Conservation (phyloP, 2,888 invertebrate genomes). For the Euplexia lucipara region DNA sequence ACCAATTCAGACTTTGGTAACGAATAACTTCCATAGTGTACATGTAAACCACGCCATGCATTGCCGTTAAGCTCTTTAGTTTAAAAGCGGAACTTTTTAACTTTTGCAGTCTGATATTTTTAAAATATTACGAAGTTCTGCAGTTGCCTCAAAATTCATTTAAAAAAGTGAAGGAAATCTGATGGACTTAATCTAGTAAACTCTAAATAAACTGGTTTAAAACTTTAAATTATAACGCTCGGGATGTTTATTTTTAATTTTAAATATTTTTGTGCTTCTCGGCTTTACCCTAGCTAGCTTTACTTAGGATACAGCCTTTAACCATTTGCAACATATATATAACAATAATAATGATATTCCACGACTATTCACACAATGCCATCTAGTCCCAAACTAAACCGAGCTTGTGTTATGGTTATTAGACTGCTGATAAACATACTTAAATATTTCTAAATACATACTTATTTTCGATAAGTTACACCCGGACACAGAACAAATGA, state of each 20-base stretch:
- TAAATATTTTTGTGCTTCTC: no score
- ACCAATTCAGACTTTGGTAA: not conserved
- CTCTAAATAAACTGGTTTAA: conserved; percentile 22
- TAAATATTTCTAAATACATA: no score
- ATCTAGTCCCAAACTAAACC: no score
- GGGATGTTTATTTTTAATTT: conserved; percentile 6
- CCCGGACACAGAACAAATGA: no score
- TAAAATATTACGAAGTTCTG: conserved; percentile 51
- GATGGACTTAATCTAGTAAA: conserved; percentile 43
- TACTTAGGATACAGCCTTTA: no score
- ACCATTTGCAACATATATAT: no score
- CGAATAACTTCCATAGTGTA: conserved; percentile 21
- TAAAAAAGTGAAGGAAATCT: conserved; percentile 54
- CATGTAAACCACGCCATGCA: conserved; percentile 6
- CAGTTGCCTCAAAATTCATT: conserved; percentile 52
- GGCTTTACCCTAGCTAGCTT: no score
- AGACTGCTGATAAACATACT: no score
- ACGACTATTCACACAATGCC: no score
- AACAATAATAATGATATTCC: not conserved
- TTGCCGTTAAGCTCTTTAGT: conserved; percentile 35
- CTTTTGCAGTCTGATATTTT: conserved; percentile 54
- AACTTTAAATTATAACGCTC: conserved; percentile 21
- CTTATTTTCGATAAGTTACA: no score
- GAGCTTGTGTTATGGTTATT: no score
- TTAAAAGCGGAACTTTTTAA: conserved; percentile 49